phyloP scores from a whole-genome alignment of 2,797 vertebrate species.

The Simalia tracyae region DNA sequence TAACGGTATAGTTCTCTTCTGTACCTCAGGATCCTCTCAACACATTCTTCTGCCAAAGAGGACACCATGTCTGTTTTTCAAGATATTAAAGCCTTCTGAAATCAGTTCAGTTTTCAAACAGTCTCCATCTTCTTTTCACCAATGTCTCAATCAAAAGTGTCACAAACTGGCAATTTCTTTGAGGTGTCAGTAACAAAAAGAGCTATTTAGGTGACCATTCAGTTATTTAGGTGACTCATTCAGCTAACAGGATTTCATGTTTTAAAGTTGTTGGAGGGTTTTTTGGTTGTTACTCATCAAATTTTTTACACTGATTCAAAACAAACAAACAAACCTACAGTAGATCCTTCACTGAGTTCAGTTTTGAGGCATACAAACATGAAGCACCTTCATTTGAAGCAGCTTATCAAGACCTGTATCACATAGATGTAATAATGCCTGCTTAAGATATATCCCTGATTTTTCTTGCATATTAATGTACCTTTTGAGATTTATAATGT shows the following conservation, averaged over 20 bases:
- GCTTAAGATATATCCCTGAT: conserved; percentile 52
- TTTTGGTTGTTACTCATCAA: conserved; percentile 12
- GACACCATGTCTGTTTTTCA: not conserved
- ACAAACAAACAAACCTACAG: conserved; percentile 50
- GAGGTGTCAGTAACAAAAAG: conserved; percentile 55
- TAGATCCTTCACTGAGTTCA: conserved; percentile 48
- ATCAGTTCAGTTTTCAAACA: conserved; percentile 31
- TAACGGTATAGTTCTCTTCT: not conserved
- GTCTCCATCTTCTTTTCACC: conserved; percentile 32
- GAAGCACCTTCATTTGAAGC: conserved; percentile 22
- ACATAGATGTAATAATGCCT: conserved; percentile 60
- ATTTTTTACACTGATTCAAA: conserved; percentile 42
- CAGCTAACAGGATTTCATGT: conserved; percentile 25
- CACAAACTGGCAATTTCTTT: conserved; percentile 42
- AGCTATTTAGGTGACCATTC: conserved; percentile 40
- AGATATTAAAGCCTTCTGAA: conserved; percentile 1
- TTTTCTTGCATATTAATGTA: conserved; percentile 46
- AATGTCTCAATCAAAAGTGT: conserved; percentile 53
- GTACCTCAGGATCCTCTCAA: not conserved
- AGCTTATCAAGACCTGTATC: conserved; percentile 41
- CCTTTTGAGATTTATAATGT: conserved; percentile 49
- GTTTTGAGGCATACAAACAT: conserved; percentile 38
- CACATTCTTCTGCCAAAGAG: not conserved
- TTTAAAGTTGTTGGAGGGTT: not conserved
- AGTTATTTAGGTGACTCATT: conserved; percentile 43